Evolutionary conservation across 2,113 vertebrate genomes (phyloP).

Genomic region (Coptodon bakossiorum): DNA sequence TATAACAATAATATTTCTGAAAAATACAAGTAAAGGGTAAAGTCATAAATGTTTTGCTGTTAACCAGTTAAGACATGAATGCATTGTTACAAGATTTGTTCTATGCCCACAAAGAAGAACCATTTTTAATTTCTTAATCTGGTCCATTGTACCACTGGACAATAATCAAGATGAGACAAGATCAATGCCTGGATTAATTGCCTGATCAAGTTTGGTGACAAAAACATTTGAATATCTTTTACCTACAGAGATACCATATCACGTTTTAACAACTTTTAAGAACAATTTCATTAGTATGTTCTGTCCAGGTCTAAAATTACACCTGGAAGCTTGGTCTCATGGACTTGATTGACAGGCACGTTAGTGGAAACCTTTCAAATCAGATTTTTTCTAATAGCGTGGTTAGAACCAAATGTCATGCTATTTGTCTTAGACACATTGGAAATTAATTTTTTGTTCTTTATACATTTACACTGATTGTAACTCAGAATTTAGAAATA

Average conservation of each 20-base stretch:
- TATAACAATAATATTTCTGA: background rate
- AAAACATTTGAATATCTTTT: background rate
- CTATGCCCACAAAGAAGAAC: background rate
- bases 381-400: background rate
- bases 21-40: background rate
- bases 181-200: background rate
- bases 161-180: background rate
- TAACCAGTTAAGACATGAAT: background rate
- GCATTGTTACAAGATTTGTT: background rate
- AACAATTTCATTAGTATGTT: background rate
- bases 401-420: background rate
- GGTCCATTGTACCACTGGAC: background rate
- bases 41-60: background rate
- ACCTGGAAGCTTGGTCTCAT: background rate
- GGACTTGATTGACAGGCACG: background rate
- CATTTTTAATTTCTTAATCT: background rate
- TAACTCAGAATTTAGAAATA: background rate
- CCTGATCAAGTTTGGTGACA: background rate
- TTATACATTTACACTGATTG: background rate
- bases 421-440: background rate
- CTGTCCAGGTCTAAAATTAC: background rate
- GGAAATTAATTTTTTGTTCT: fast-evolving
- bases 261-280: background rate
- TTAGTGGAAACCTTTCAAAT: background rate
- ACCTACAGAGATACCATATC: background rate